These are phyloP conservation scores for Gobio occitaniae DNA, from an alignment of 2,797 vertebrate genomes.

Conservation along the genomic window DNA sequence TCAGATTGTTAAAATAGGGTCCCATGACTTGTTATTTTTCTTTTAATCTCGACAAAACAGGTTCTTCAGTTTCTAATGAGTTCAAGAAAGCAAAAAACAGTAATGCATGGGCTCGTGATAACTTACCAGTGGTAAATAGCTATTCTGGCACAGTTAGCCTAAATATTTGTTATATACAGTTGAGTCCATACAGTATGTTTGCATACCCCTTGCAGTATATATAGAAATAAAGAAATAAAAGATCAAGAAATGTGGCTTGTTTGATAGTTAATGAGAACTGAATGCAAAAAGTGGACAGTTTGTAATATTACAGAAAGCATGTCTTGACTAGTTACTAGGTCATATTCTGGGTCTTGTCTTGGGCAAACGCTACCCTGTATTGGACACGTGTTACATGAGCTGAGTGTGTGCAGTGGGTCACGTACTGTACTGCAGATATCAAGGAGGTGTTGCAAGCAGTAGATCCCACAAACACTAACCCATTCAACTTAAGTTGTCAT, in stretches of 20 bases:
- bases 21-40: background rate
- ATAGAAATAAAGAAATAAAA: background rate
- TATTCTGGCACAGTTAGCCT: background rate
- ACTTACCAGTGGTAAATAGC: background rate
- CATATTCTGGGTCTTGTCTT: conserved; percentile 20
- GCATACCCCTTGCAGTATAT: background rate
- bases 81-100: background rate
- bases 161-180: background rate
- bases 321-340: conserved; percentile 13
- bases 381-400: conserved; percentile 27
- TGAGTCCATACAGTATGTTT: background rate
- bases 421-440: conserved; percentile 43
- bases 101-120: background rate
- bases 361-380: background rate
- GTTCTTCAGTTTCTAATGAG: background rate
- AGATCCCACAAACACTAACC: conserved; percentile 8
- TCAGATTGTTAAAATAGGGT: too few species aligned
- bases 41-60: background rate
- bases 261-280: background rate
- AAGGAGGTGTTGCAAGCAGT: conserved; percentile 33
- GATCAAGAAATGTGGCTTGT: background rate
- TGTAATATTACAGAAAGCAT: background rate
- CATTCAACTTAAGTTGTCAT: conserved; percentile 12
- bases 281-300: conserved; percentile 5
- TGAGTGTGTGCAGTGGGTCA: conserved; percentile 42